Base-by-base conservation (phyloP, 2,888 invertebrate species). In the Sminthurides aquaticus region DNA sequence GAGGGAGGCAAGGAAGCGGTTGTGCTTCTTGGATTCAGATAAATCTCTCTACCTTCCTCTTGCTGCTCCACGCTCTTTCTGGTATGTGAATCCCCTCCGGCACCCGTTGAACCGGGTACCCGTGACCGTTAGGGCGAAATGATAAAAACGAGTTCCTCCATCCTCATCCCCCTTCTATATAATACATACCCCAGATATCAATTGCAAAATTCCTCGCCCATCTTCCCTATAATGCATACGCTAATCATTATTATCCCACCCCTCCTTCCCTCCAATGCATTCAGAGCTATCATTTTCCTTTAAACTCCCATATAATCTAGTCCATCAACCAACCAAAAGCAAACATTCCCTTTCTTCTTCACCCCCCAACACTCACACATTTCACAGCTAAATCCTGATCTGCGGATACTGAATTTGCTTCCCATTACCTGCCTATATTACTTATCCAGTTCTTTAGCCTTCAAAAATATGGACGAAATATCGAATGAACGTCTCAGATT, bases 61-160 rank as follows among this genome's bases (percentile, higher is more conserved):
- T 3, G 28, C 20, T 27, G 56, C 49, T 56, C 55, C 27, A 62
- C 28, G 55, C 43, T 56, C 49, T 57, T 63, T 49, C 49, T 65
- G 69, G 65, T 67, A 71, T 70, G 67, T 57, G 57, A 48, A 28
- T 59, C 43, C 69, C 71, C 71, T 25, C 54, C 65, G 70, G 71
- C 64, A 66, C 62, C 66, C 67, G 69, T 70, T 71, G 70, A 71
- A 71, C 70, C 71, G 71, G 71, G 71, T 71, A 71, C 71, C 71
- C 71, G 67, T 71, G 71, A 71, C 71, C 71, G 71, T 71, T 71
- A 71, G 66, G 64, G 67, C 64, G 66, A 65, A 68, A 63, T 57
- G 62, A 66, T 57, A 68, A 61, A 56, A 59, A 63, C 60, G 57
- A 62, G 67, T 67, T 67, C 65, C 26, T 66, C 56, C 64, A 28